These are phyloP conservation scores for Coleophora deauratella DNA, from an alignment of 2,888 invertebrate species.

Conservation along the genomic window DNA sequence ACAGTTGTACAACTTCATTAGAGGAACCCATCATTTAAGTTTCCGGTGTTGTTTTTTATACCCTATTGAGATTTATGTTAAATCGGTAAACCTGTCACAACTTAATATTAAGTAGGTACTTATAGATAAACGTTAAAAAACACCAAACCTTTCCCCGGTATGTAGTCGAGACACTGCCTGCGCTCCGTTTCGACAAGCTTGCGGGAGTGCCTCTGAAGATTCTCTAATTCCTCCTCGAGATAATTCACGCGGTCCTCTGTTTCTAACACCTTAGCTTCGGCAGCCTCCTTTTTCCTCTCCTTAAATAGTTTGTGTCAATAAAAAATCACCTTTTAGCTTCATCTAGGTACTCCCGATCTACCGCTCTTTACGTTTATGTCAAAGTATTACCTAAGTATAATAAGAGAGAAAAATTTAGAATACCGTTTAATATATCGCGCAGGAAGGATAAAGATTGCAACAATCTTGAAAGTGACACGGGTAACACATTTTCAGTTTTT, in stretches of 20 bases:
- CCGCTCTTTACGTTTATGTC: not conserved
- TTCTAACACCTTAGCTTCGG: slow-evolving; percentile 30
- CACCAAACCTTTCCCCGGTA: slow-evolving; percentile 49
- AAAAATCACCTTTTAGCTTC: not conserved
- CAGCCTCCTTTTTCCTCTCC: slow-evolving; percentile 36
- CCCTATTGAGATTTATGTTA: too few relatives aligned
- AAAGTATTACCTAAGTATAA: not conserved
- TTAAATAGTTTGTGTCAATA: slow-evolving; percentile 16
- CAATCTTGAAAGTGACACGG: too few relatives aligned
- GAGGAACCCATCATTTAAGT: too few relatives aligned
- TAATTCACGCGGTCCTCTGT: slow-evolving; percentile 40
- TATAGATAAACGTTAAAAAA: too few relatives aligned
- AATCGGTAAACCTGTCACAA: too few relatives aligned
- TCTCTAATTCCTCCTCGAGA: slow-evolving; percentile 34
- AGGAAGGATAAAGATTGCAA: too few relatives aligned
- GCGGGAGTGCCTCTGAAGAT: slow-evolving; percentile 42
- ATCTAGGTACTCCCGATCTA: not conserved
- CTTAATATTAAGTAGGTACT: too few relatives aligned
- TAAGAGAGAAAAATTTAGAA: too few relatives aligned
- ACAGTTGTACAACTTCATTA: too few relatives aligned
- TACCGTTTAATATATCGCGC: too few relatives aligned
- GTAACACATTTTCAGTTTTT: too few relatives aligned
- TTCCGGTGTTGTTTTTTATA: too few relatives aligned
- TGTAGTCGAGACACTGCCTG: slow-evolving; percentile 41
- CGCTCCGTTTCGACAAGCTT: slow-evolving; percentile 46